A percentile compares a stretch with the other conserved stretches of the same genome.
Conservation (phyloP, 2,113 vertebrate species). For the Nerophis ophidion region DNA sequence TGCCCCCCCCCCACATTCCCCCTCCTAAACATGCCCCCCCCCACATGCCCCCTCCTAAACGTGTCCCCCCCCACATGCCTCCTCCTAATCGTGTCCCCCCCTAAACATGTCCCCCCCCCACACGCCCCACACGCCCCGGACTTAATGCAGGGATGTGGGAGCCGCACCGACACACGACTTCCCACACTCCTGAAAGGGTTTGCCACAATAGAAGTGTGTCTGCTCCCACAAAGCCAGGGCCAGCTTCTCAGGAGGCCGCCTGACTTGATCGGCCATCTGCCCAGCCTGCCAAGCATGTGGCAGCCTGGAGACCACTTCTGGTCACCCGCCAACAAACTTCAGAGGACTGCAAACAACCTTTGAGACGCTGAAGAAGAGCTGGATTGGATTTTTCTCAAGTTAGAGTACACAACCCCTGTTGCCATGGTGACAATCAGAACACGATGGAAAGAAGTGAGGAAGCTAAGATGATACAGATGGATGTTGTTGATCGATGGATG, state of each 20-base stretch:
- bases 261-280: constrained; percentile 54
- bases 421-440: too few species aligned
- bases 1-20: too few species aligned
- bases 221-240: constrained; percentile 44
- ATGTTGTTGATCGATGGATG: not conserved
- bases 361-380: too few species aligned
- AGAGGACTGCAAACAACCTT: too few species aligned
- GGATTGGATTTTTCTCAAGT: too few species aligned
- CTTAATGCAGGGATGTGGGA: constrained; percentile 56
- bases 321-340: too few species aligned
- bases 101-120: too few species aligned
- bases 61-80: constrained; percentile 3
- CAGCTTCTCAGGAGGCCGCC: constrained; percentile 47
- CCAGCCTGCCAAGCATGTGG: constrained; percentile 11
- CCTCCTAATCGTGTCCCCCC: constrained; percentile 6
- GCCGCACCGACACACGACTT: constrained; percentile 64
- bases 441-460: not conserved
- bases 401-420: too few species aligned
- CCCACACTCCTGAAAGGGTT: constrained; percentile 66
- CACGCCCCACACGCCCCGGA: constrained; percentile 33
- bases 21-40: not conserved
- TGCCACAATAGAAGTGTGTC: constrained; percentile 66
- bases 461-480: not conserved
- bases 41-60: not conserved
- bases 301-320: not conserved